These are phyloP conservation scores for Drosophila pallidifrons DNA, from an alignment of 1,140 invertebrate species.

Conservation along the genomic window DNA sequence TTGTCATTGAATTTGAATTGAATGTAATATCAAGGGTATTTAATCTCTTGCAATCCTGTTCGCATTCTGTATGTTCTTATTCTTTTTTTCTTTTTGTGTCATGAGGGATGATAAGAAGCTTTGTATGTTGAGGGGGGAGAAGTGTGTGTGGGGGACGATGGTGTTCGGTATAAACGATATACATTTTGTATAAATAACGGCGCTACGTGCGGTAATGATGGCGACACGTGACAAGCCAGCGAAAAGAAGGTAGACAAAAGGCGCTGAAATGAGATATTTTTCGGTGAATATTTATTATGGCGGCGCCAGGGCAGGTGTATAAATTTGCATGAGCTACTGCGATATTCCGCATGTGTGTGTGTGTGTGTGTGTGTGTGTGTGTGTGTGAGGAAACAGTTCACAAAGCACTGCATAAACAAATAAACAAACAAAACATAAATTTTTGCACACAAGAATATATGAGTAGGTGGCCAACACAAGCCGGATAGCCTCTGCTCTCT, in stretches of 20 bases:
- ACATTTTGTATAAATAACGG: constrained; percentile 80
- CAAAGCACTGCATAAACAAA: constrained; percentile 80
- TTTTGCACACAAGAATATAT: constrained; percentile 53
- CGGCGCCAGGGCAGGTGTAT: constrained; percentile 71
- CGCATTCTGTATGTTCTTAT: constrained; percentile 6
- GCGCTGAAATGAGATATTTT: constrained; percentile 80
- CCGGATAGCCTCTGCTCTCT: constrained; percentile 1
- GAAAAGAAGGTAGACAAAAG: constrained; percentile 68
- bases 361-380: constrained; percentile 36
- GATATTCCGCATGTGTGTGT: constrained; percentile 14
- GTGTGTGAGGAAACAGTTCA: constrained; percentile 41
- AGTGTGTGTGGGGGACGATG: constrained; percentile 1
- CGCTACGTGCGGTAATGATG: constrained; percentile 80
- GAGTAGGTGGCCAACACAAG: constrained; percentile 14
- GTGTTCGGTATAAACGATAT: constrained; percentile 71
- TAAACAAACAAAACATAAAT: constrained; percentile 82
- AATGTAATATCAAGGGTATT: constrained; percentile 25
- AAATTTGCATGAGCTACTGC: constrained; percentile 76
- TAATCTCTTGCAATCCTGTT: constrained; percentile 13
- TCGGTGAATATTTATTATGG: constrained; percentile 78
- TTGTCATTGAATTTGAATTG: constrained; percentile 13
- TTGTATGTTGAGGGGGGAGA: background rate
- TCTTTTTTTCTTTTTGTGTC: background rate
- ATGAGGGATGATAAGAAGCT: background rate
- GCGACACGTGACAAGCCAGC: constrained; percentile 76